These are phyloP conservation scores for Apostichopus leukothele DNA, from an alignment of 53 echinoderm and acorn worm genomes.

Conservation along the genomic window DNA sequence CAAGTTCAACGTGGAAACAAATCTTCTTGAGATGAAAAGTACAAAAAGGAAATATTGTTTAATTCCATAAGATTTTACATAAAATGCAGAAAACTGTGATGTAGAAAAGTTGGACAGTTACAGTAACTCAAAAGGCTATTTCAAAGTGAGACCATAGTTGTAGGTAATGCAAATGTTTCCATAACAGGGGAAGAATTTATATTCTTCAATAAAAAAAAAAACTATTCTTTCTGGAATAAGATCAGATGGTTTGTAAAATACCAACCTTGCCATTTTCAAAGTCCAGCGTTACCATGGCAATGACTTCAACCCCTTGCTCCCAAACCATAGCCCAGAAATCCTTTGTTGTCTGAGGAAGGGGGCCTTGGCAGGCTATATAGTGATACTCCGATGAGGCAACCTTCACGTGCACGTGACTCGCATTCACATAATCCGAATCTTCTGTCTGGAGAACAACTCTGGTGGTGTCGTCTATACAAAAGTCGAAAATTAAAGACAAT, in stretches of 20 bases:
- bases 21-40: no score
- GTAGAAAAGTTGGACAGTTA: no score
- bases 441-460: conserved; percentile 75
- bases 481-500: neutral
- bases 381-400: conserved; percentile 64
- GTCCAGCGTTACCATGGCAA: conserved; percentile 96
- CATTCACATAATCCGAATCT: conserved; percentile 83
- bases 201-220: no score
- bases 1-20: no score
- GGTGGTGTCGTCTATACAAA: conserved; percentile 75
- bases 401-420: conserved; percentile 69
- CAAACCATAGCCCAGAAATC: conserved; percentile 99
- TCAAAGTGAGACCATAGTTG: no score
- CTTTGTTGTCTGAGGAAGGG: conserved; percentile 80
- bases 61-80: no score
- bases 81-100: no score
- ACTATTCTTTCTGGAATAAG: no score
- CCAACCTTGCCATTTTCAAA: conserved; percentile 89
- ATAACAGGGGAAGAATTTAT: no score
- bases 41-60: no score
- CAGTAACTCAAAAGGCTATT: no score
- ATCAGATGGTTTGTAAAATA: neutral
- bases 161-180: no score
- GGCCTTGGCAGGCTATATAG: conserved; percentile 97
- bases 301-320: conserved; percentile 95